phyloP scores from a whole-genome alignment of 2,113 vertebrate species.

The Varanus komodoensis region DNA sequence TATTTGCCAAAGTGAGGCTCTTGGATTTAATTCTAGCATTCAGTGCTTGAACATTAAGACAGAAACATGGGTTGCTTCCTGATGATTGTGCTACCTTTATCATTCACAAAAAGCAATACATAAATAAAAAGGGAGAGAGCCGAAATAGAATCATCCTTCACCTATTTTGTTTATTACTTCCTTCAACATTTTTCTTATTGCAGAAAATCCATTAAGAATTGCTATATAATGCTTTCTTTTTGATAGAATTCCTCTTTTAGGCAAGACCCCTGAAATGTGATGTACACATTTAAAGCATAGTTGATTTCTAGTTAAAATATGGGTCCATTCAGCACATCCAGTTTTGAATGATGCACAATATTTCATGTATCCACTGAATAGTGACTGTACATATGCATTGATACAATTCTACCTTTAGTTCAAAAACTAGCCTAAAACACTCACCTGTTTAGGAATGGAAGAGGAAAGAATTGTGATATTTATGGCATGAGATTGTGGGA shows the following conservation, averaged over 20 bases:
- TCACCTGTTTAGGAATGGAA: neutral
- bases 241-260: too few species aligned
- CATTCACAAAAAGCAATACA: too few species aligned
- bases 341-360: neutral
- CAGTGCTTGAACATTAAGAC: neutral
- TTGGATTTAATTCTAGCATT: too few species aligned
- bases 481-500: neutral
- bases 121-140: too few species aligned
- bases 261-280: neutral
- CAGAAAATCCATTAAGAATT: too few species aligned
- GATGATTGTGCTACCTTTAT: too few species aligned
- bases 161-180: too few species aligned
- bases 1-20: neutral
- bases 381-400: neutral
- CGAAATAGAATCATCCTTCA: too few species aligned
- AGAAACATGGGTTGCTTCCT: neutral
- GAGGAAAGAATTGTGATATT: neutral
- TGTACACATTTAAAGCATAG: neutral
- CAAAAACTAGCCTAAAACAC: slow-evolving; percentile 3
- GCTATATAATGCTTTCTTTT: too few species aligned
- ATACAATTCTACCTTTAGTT: neutral
- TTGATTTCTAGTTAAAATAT: neutral
- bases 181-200: too few species aligned
- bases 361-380: neutral
- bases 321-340: neutral